Conservation (phyloP, 2,888 invertebrate species). For the Coremacera marginata region DNA sequence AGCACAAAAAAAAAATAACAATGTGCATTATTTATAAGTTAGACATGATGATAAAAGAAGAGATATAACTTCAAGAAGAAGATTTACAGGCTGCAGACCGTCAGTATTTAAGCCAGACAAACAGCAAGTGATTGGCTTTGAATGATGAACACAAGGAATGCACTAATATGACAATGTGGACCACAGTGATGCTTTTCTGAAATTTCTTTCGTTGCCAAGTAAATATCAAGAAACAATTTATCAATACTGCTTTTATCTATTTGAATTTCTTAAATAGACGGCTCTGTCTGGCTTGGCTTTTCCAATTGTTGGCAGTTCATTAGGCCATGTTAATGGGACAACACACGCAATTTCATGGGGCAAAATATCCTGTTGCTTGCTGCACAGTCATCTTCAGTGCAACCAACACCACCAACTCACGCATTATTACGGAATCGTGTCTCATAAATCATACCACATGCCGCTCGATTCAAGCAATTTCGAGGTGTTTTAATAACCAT, state of each 20-base stretch:
- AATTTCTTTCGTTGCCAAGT: too few species aligned
- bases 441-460: constrained; percentile 9
- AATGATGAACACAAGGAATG: too few species aligned
- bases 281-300: not conserved
- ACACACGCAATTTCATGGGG: not conserved
- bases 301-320: not conserved
- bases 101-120: too few species aligned
- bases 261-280: not conserved
- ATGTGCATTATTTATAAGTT: not conserved
- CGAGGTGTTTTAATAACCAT: constrained; percentile 14
- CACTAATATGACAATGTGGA: too few species aligned
- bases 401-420: not conserved
- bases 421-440: not conserved
- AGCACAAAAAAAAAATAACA: not conserved
- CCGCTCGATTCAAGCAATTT: not conserved
- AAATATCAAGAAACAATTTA: too few species aligned
- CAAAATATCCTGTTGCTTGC: not conserved
- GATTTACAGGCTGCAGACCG: too few species aligned
- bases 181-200: too few species aligned
- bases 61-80: too few species aligned
- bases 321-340: not conserved
- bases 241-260: too few species aligned
- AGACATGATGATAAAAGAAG: not conserved
- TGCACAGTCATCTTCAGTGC: not conserved
- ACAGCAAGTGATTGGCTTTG: too few species aligned